phyloP scores from a whole-genome alignment of 2,113 vertebrate species.

The Cricetomys ansorgei region DNA sequence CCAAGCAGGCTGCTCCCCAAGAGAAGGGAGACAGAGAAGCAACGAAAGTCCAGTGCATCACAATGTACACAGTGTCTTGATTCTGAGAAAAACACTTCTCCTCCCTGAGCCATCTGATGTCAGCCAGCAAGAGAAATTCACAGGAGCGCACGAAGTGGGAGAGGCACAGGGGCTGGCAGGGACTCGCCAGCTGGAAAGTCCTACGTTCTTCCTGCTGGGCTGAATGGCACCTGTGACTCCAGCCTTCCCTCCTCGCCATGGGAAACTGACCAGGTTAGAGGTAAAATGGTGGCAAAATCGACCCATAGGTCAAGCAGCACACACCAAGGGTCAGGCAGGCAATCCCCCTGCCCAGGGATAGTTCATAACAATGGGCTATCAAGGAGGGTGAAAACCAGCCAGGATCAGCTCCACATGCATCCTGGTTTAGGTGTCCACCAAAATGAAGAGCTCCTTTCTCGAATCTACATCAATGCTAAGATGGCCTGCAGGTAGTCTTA shows the following conservation, averaged over 20 bases:
- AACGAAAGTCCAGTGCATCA: neutral
- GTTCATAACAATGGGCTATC: neutral
- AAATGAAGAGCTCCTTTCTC: neutral
- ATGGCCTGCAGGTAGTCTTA: neutral
- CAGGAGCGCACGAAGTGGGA: rapidly evolving
- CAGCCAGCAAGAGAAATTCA: neutral
- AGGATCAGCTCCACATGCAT: neutral
- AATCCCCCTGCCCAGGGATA: neutral
- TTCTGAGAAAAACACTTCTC: neutral
- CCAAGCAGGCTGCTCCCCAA: neutral
- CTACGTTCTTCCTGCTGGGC: neutral
- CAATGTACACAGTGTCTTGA: rapidly evolving
- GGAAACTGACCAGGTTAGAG: neutral
- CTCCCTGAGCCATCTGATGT: neutral
- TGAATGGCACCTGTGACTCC: neutral
- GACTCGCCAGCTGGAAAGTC: neutral
- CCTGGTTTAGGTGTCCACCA: neutral
- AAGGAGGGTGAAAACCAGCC: neutral
- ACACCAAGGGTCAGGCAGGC: neutral
- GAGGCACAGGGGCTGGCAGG: neutral
- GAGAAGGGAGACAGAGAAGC: neutral
- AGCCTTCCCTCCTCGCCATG: neutral
- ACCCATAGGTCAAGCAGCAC: neutral
- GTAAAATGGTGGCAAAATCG: neutral
- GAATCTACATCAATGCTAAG: neutral